phyloP scores from a whole-genome alignment of 2,797 vertebrate species.

The Leptatherina wallacei region DNA sequence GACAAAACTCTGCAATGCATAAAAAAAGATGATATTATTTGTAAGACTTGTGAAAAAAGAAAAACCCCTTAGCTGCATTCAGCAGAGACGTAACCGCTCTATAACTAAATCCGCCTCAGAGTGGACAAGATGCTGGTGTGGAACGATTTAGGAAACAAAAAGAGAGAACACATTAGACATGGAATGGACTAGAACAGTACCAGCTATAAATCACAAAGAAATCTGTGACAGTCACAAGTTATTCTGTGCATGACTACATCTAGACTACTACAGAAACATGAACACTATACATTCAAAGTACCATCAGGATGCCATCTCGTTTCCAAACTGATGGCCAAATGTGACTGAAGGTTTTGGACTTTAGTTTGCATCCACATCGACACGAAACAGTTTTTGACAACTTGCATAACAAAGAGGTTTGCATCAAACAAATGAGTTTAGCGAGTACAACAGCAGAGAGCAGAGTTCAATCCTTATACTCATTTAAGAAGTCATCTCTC shows the following conservation, averaged over 20 bases:
- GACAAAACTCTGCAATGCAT: not conserved
- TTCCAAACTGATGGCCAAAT: constrained; percentile 9
- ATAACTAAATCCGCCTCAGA: not conserved
- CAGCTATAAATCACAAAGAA: constrained; percentile 30
- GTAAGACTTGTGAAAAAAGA: not conserved
- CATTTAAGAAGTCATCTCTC: not conserved
- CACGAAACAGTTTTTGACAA: not conserved
- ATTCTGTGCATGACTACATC: constrained; percentile 43
- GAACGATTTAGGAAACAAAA: constrained; percentile 32
- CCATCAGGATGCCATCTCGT: constrained; percentile 32
- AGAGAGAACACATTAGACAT: constrained; percentile 10
- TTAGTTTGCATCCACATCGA: not conserved
- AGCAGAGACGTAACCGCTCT: not conserved
- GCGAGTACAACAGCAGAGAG: not conserved
- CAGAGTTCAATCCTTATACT: constrained; percentile 5
- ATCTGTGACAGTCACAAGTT: constrained; percentile 27
- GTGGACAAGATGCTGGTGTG: constrained; percentile 14
- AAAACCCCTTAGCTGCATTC: not conserved
- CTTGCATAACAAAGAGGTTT: constrained; percentile 9
- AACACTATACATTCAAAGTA: constrained; percentile 67
- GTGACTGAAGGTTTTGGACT: not conserved
- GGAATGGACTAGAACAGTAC: constrained; percentile 46
- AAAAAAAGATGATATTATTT: constrained; percentile 1
- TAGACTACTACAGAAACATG: constrained; percentile 59
- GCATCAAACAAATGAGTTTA: constrained; percentile 5